Conservation (phyloP, 2,113 vertebrate genomes). For the Psilopsiagon aurifrons region DNA sequence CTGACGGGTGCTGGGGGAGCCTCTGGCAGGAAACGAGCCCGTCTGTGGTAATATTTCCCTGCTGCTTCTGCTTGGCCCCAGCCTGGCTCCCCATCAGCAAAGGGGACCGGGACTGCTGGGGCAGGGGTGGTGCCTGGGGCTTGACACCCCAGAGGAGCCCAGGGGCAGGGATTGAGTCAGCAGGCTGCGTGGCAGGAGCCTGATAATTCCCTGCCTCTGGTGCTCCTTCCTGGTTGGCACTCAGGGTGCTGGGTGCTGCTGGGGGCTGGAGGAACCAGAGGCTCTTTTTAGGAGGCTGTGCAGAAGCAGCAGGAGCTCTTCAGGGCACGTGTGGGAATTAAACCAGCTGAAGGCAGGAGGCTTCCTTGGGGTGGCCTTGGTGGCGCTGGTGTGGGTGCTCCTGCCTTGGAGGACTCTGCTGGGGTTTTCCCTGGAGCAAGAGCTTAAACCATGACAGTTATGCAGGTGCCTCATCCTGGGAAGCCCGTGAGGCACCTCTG, state of each 20-base stretch:
- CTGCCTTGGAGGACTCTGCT: not conserved
- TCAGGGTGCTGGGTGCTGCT: rapidly evolving
- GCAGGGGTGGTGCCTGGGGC: not conserved
- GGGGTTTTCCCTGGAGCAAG: not conserved
- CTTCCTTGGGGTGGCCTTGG: not conserved
- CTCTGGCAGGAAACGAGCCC: not conserved
- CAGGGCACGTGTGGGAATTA: not conserved
- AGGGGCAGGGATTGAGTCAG: not conserved
- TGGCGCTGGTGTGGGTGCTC: not conserved
- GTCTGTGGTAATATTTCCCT: not conserved
- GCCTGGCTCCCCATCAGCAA: not conserved
- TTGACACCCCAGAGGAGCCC: not conserved
- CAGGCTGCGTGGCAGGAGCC: not conserved
- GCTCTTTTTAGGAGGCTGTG: not conserved
- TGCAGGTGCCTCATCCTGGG: not conserved
- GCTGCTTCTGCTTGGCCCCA: not conserved
- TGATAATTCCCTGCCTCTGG: not conserved
- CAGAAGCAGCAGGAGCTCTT: not conserved
- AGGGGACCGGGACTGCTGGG: not conserved
- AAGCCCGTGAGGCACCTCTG: not conserved
- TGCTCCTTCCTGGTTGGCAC: not conserved
- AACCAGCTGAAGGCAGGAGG: not conserved
- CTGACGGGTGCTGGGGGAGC: rapidly evolving
- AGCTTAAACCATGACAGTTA: not conserved
- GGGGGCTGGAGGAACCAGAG: not conserved